A percentile compares a stretch with the other conserved stretches of the same genome.
Conservation (phyloP, 2,888 invertebrate species). For the Blomia tropicalis region DNA sequence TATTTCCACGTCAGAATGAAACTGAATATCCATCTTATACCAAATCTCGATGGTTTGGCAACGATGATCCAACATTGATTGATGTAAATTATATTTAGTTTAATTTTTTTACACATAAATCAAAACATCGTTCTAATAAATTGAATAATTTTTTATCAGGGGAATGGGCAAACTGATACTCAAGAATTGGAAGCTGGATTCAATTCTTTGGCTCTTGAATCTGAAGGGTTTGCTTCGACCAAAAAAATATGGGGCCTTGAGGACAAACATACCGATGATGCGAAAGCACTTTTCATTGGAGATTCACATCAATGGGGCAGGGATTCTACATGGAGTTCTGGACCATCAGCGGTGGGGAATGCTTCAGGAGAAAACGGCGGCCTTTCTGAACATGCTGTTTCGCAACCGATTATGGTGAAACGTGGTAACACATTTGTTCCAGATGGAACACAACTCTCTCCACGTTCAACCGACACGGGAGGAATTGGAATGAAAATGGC, state of each 20-base stretch:
- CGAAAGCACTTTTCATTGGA: slow-evolving; percentile 53
- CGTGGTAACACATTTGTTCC: slow-evolving; percentile 34
- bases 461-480: slow-evolving; percentile 62
- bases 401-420: slow-evolving; percentile 54
- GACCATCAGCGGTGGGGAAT: neutral
- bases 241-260: slow-evolving; percentile 72
- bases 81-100: slow-evolving; percentile 41
- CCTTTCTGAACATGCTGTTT: slow-evolving; percentile 46
- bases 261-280: slow-evolving; percentile 34
- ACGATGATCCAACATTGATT: slow-evolving; percentile 72
- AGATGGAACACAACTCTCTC: slow-evolving; percentile 46
- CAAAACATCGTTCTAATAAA: neutral
- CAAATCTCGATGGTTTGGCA: slow-evolving; percentile 57
- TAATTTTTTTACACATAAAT: neutral
- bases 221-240: slow-evolving; percentile 49
- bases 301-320: slow-evolving; percentile 56
- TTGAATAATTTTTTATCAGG: neutral
- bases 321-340: slow-evolving; percentile 76
- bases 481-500: slow-evolving; percentile 95
- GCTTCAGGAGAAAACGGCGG: slow-evolving; percentile 27
- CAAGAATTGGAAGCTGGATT: slow-evolving; percentile 8
- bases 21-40: slow-evolving; percentile 49
- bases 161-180: neutral
- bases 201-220: neutral
- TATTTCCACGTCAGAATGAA: slow-evolving; percentile 67